Evolutionary conservation across 2,888 invertebrate species (phyloP), one percentile per base, ranked within the genome.

Genomic region (Microchrysa polita): DNA sequence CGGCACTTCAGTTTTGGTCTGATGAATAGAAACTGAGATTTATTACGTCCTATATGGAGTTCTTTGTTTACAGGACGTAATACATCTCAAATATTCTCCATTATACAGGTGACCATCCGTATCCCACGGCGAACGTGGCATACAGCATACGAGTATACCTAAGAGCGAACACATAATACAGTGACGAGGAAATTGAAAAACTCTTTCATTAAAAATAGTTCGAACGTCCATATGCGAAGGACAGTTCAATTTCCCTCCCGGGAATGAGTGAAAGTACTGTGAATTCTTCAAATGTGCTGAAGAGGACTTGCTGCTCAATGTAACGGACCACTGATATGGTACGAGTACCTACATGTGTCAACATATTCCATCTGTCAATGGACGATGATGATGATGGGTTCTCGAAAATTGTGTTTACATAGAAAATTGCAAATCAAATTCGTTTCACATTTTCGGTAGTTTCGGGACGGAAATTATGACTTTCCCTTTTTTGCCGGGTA

Each of bases 1-100:
- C 4, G 2, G 18, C 1, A 55, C 23, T 34, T 61, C 34, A 22
- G 65, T 65, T 65, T 65, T 48, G 65, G 65, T 65, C 65, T 65
- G 65, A 48, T 65, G 65, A 22, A 65, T 65, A 65, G 59, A 5
- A 61, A 44, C 22, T 65, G 65, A 65, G 2, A 34, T 65, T 65
- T 65, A 65, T 44, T 22, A 65, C 65, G 65, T 65, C 65, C 65
- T 65, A 22, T 40, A 5, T 9, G 61, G 16, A 48, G 16, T 12
- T 48, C 12, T 42, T 9, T 42, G 12, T 7, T 42, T 9, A 42
- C 42, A 12, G 12, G 42, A n/a, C n/a, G n/a, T n/a, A n/a, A n/a
- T n/a, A n/a, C n/a, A n/a, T n/a, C n/a, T n/a, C n/a, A n/a, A n/a
- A n/a, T n/a, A n/a, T n/a, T n/a, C n/a, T 34, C 27, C 4, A 34